A percentile compares a stretch with the other conserved stretches of the same genome.
Evolutionary conservation across 2,113 vertebrate species (phyloP).

Genomic region (Diglossa brunneiventris): DNA sequence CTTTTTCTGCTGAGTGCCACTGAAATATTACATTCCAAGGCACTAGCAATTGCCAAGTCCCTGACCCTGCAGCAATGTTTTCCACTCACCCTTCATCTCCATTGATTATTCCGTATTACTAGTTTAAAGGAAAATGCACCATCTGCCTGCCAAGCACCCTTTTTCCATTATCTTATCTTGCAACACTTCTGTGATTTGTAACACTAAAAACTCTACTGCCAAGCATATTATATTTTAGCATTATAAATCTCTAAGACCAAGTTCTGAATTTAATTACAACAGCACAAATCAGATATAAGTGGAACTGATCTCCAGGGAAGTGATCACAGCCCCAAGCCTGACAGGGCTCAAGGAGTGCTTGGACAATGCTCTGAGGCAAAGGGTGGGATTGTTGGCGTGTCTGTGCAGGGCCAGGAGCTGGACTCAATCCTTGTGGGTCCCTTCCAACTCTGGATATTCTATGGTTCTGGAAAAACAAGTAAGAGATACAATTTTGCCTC

Average conservation of each 20-base stretch:
- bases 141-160: background rate
- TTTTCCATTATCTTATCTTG: background rate
- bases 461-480: background rate
- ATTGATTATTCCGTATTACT: background rate
- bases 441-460: background rate
- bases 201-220: background rate
- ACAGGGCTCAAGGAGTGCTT: background rate
- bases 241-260: background rate
- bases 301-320: background rate
- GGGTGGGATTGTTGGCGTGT: background rate
- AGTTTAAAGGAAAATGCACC: background rate
- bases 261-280: background rate
- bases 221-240: background rate
- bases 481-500: background rate
- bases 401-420: background rate
- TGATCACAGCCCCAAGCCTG: background rate
- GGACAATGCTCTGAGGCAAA: background rate
- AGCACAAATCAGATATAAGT: background rate
- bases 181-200: background rate
- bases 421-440: background rate
- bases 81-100: background rate
- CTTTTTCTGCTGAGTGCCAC: background rate
- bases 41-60: background rate
- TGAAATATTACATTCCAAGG: background rate
- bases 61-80: background rate